Conservation (phyloP, 2,113 vertebrate species). For the Sinocyclocheilus rhinocerous region DNA sequence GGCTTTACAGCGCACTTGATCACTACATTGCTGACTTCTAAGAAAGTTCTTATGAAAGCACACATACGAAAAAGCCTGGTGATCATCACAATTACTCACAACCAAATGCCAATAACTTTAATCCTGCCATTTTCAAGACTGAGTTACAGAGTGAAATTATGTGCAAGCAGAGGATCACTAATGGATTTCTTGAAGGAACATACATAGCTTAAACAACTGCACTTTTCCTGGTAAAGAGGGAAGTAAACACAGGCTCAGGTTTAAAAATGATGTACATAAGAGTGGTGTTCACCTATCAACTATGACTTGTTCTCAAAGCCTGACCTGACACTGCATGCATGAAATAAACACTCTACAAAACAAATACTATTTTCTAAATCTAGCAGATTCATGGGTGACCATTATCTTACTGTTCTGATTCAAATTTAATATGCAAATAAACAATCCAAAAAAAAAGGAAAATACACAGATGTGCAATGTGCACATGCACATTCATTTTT, state of each 20-base stretch:
- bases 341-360: not conserved
- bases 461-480: no score
- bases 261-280: not conserved
- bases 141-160: not conserved
- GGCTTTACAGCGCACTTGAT: not conserved
- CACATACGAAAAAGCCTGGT: not conserved
- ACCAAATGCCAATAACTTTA: not conserved
- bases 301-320: not conserved
- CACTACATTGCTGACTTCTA: conserved; percentile 25
- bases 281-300: not conserved
- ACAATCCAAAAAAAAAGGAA: not conserved
- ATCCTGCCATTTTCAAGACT: not conserved
- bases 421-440: not conserved
- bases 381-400: not conserved
- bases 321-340: no score
- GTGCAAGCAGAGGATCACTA: not conserved
- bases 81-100: not conserved
- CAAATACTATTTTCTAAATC: not conserved
- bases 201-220: not conserved
- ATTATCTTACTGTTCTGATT: not conserved
- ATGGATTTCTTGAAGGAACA: conserved; percentile 9
- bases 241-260: not conserved
- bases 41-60: conserved; percentile 2
- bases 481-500: no score
- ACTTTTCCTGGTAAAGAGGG: not conserved